Base-by-base conservation (phyloP, 2,888 invertebrate species). In the Pedicia rivosa region DNA sequence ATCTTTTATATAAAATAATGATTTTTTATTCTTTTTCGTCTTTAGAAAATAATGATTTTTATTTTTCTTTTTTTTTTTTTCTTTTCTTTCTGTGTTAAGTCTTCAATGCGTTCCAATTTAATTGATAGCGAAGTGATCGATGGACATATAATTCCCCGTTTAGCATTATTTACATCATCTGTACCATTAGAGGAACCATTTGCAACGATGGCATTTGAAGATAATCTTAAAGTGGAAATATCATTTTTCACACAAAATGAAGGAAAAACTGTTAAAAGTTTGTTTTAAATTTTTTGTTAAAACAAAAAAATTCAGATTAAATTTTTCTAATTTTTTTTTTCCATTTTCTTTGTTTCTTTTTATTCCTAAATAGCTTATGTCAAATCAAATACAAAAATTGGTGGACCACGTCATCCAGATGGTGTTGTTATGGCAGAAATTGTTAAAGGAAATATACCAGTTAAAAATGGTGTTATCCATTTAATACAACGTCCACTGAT, bases 401-500 rank as follows among this genome's bases (percentile, higher is more conserved):
- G 82, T 3, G 84, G 86, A 51, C 64, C 72, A 3, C 75, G 72
- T 46, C 86, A 88, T 57, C 70, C 77, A 10, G 71, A 75, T 36
- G 90, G 90, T 8, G 83, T 84, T 3, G 90, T 91, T 2, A 61
- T 88, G 44, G 83, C 88, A 2, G 83, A 87, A 59, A 83, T 92
- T 43, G 78, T 88, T 7, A 74, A 78, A 53, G 81, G 81, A 22
- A 91, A 92, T 59, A 90, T 92, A 46, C 90, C 91, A 0, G 86
- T 91, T 19, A 77, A 75, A 52, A 92, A 91, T 52, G 91, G 92
- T 22, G 90, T 92, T 1, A 78, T 92, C 4, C 92, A 94, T 63
- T 72, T 94, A 43, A 91, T 92, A 47, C 82, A 87, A 50, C 73
- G 84, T 44, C 91, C 91, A 1, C 66, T 92, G 12, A 87, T 91